phyloP scores from a whole-genome alignment of 2,888 invertebrate genomes.

The Patella depressa region DNA sequence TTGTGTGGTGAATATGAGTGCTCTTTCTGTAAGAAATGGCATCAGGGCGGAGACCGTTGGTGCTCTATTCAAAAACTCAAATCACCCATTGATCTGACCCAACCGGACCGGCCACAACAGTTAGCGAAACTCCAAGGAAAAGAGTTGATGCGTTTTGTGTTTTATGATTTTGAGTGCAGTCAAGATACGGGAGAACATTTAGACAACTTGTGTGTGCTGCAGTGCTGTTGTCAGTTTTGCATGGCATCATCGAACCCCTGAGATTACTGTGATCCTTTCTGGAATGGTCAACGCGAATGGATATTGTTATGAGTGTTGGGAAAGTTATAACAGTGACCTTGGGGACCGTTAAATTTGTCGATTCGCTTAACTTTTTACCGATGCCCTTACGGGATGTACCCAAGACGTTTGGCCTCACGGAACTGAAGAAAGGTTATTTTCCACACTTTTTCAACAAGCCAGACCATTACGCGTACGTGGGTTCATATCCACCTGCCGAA shows the following conservation, averaged over 20 bases:
- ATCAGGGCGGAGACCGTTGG: not conserved
- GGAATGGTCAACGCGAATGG: not conserved
- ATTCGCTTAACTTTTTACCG: too few species aligned
- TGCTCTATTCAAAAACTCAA: not conserved
- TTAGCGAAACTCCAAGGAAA: not conserved
- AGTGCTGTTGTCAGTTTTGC: not conserved
- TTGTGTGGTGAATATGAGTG: not conserved
- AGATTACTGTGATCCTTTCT: not conserved
- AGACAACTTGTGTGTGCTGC: not conserved
- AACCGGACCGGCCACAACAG: not conserved
- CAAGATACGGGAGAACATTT: not conserved
- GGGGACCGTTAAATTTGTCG: too few species aligned
- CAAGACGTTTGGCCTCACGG: too few species aligned
- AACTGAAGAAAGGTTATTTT: too few species aligned
- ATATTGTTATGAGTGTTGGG: not conserved
- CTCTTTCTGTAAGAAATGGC: not conserved
- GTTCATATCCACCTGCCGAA: too few species aligned
- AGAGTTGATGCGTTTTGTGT: not conserved
- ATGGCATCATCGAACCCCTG: not conserved
- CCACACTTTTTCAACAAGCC: too few species aligned
- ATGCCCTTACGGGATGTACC: too few species aligned
- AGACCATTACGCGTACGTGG: too few species aligned
- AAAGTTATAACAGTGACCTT: not conserved
- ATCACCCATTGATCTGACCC: not conserved
- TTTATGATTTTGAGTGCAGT: not conserved